phyloP scores from a whole-genome alignment of 2,797 vertebrate genomes.

The Acanthurus lineatus region DNA sequence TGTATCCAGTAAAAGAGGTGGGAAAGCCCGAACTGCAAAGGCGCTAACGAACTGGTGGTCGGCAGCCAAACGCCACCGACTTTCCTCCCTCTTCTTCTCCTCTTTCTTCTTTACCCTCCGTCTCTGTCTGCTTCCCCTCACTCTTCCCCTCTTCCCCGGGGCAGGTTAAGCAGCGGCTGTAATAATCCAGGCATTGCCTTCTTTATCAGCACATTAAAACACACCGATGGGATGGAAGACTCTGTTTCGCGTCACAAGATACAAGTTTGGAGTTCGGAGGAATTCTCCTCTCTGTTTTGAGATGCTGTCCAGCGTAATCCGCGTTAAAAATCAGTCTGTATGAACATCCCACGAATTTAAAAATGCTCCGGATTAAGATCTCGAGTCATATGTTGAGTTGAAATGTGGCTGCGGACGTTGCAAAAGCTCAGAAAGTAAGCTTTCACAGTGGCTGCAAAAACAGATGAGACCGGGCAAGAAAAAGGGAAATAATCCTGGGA shows the following conservation, averaged over 20 bases:
- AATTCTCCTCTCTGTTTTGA: constrained; percentile 12
- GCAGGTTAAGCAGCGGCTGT: constrained; percentile 52
- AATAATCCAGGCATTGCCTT: constrained; percentile 84
- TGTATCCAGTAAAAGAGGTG: constrained; percentile 71
- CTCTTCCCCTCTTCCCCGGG: constrained; percentile 58
- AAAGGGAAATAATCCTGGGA: constrained; percentile 61
- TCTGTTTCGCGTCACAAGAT: constrained; percentile 1
- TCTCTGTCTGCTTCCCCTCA: constrained; percentile 50
- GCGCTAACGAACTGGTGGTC: constrained; percentile 66
- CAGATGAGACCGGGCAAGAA: not conserved
- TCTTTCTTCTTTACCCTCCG: constrained; percentile 24
- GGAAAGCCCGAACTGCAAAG: constrained; percentile 50
- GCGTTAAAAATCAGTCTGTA: constrained; percentile 30
- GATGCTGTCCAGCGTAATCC: constrained; percentile 52
- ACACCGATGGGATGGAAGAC: not conserved
- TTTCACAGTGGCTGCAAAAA: not conserved
- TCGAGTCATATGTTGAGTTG: constrained; percentile 8
- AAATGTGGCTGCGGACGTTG: constrained; percentile 5
- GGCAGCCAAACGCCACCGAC: constrained; percentile 66
- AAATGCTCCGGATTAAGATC: constrained; percentile 1
- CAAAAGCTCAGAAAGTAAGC: constrained; percentile 37
- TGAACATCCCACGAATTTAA: constrained; percentile 23
- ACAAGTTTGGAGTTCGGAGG: constrained; percentile 46
- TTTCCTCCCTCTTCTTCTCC: constrained; percentile 27
- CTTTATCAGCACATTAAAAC: constrained; percentile 35